Percentiles rank a stretch among this genome's conserved stretches.
Conservation (phyloP, 2,888 invertebrate genomes). For the Slavum lentiscoides region DNA sequence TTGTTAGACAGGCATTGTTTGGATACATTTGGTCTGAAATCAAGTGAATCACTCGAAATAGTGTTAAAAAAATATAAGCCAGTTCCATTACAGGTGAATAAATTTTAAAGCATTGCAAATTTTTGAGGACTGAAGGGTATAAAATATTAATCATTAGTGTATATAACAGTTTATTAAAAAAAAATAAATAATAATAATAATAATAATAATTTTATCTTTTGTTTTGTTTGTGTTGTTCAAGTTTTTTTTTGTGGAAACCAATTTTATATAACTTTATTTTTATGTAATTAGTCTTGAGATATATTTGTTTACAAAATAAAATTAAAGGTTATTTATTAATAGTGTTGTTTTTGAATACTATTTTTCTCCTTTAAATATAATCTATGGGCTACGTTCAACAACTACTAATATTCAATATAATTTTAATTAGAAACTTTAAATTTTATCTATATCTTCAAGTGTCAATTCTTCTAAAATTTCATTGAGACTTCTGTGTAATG, state of each 20-base stretch:
- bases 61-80: slow-evolving; percentile 45
- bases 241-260: background rate
- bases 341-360: background rate
- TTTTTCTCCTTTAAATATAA: background rate
- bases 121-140: background rate
- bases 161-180: slow-evolving; percentile 9
- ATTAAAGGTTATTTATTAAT: slow-evolving; percentile 2
- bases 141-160: background rate
- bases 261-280: slow-evolving; percentile 30
- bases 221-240: background rate
- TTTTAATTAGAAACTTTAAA: background rate
- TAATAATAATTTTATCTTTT: background rate
- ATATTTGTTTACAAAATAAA: background rate
- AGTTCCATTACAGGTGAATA: slow-evolving; percentile 38
- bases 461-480: background rate
- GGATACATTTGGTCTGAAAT: slow-evolving; percentile 67
- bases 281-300: slow-evolving; percentile 1
- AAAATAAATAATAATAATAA: background rate
- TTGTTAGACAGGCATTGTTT: slow-evolving; percentile 66
- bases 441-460: background rate
- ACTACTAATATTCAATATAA: background rate
- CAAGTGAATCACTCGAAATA: slow-evolving; percentile 59
- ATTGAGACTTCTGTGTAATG: background rate
- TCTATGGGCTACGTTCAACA: background rate
- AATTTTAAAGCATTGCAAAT: slow-evolving; percentile 23